A percentile compares a stretch with the other conserved stretches of the same genome.
These are phyloP conservation scores for Hydra vulgaris DNA, from an alignment of 30 jellyfish, hydroid and myxozoan species.

Conservation along the genomic window DNA sequence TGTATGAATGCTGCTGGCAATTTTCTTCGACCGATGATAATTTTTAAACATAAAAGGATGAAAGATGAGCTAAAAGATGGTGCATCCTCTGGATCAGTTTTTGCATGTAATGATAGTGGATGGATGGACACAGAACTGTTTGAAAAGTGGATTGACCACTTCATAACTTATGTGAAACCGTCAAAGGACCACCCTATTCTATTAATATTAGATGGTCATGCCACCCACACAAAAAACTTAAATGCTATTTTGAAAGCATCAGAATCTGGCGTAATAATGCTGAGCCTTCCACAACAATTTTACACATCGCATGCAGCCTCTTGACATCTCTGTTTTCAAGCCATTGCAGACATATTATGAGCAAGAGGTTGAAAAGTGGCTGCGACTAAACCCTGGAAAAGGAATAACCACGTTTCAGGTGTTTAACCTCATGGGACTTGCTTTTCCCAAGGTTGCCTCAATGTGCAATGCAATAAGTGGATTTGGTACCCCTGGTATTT, in stretches of 20 bases:
- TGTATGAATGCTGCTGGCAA: no score
- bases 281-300: neutral
- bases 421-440: neutral
- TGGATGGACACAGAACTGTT: no score
- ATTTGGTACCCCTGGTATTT: neutral
- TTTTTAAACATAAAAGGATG: no score
- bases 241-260: neutral
- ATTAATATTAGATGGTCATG: neutral
- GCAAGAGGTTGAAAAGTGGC: neutral
- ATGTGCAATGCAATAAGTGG: neutral
- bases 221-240: neutral
- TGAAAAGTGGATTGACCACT: no score
- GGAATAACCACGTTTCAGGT: neutral
- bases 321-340: neutral
- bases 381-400: neutral
- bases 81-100: no score
- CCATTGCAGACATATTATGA: neutral
- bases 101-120: no score
- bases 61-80: no score
- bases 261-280: neutral
- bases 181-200: neutral
- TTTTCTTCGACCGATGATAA: no score
- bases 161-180: no score
- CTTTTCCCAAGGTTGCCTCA: neutral
- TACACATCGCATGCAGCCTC: neutral